Evolutionary conservation across 2,113 vertebrate species (phyloP).

Genomic region (Numenius arquata): DNA sequence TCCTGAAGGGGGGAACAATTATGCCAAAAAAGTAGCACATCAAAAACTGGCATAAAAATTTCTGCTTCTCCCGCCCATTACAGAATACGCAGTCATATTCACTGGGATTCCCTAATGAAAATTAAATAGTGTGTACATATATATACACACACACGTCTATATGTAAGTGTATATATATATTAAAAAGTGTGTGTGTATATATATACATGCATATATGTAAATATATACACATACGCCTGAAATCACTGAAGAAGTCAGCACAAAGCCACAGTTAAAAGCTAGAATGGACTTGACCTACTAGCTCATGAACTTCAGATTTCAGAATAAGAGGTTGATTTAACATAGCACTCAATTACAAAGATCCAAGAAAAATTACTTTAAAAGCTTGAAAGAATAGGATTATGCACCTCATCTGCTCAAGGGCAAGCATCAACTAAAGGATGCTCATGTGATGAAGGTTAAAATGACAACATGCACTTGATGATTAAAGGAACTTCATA

Average conservation of each 20-base stretch:
- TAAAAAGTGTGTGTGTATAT: no score
- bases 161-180: no score
- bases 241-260: neutral
- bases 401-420: neutral
- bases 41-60: neutral
- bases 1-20: neutral
- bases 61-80: neutral
- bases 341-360: neutral
- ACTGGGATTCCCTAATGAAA: neutral
- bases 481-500: neutral
- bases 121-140: neutral
- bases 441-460: neutral
- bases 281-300: neutral
- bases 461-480: neutral
- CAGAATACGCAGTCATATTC: neutral
- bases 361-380: neutral
- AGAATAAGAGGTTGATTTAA: neutral
- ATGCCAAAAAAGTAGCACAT: neutral
- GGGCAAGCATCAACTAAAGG: neutral
- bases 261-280: neutral
- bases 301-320: neutral
- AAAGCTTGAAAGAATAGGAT: neutral
- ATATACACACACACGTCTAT: no score
- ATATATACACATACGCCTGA: neutral
- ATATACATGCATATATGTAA: accelerated